Evolutionary conservation across 2,113 vertebrate genomes (phyloP).

Genomic region (Ageneiosus marmoratus): DNA sequence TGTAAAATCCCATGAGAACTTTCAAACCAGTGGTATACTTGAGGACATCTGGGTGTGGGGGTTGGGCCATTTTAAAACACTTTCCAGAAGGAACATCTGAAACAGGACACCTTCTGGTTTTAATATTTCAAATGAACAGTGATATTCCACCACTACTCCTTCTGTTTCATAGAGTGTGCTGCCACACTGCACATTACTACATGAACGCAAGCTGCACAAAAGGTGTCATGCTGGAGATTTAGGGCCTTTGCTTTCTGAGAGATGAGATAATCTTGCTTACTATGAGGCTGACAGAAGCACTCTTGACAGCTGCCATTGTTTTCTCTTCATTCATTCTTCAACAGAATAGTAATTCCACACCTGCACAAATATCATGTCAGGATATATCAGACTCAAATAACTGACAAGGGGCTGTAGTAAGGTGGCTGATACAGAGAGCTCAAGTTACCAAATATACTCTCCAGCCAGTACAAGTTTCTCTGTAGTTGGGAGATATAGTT

Average conservation of each 20-base stretch:
- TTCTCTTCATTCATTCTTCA: constrained; percentile 8
- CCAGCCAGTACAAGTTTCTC: constrained; percentile 17
- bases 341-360: constrained; percentile 19
- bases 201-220: not conserved
- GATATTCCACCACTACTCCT: not conserved
- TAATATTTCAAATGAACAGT: not conserved
- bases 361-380: constrained; percentile 28
- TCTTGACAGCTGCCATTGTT: constrained; percentile 30
- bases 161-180: not conserved
- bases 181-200: not conserved
- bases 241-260: not conserved
- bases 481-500: not conserved
- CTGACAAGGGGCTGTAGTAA: constrained; percentile 31
- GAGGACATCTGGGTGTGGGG: not conserved
- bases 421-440: constrained; percentile 36
- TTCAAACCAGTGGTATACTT: not conserved
- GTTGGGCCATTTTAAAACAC: not conserved
- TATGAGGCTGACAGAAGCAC: constrained; percentile 13
- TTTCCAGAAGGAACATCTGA: not conserved
- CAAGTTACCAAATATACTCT: constrained; percentile 30
- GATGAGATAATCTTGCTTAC: not conserved
- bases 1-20: not conserved
- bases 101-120: not conserved
- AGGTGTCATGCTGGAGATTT: constrained; percentile 6
- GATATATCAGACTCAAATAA: constrained; percentile 26